phyloP scores from a whole-genome alignment of 2,113 vertebrate species.

The Tyto alba region DNA sequence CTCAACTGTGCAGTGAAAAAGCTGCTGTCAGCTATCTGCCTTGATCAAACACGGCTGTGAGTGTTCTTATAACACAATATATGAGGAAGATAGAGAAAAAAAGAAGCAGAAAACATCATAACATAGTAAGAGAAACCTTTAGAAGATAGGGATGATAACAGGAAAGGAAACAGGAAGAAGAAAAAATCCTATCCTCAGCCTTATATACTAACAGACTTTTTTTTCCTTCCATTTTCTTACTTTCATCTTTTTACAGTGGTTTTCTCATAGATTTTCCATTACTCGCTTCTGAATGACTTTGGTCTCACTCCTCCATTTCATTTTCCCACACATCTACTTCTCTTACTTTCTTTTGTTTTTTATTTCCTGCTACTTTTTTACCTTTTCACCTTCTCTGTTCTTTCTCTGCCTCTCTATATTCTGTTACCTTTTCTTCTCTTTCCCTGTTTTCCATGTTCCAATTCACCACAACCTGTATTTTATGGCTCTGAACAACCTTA shows the following conservation, averaged over 20 bases:
- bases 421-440: not conserved
- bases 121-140: not conserved
- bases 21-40: not conserved
- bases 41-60: not conserved
- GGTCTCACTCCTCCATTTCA: not conserved
- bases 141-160: not conserved
- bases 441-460: not conserved
- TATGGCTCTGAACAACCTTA: not conserved
- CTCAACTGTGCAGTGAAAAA: not conserved
- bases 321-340: not conserved
- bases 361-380: not conserved
- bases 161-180: not conserved
- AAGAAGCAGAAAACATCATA: not conserved
- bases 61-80: not conserved
- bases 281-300: not conserved
- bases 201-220: not conserved
- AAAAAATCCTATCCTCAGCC: not conserved
- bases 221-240: not conserved
- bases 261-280: not conserved
- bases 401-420: not conserved
- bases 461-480: not conserved
- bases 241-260: not conserved
- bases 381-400: not conserved
- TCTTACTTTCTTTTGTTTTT: not conserved
- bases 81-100: not conserved